phyloP scores from a whole-genome alignment of 1,140 invertebrate genomes.

The Drosophila orosa region DNA sequence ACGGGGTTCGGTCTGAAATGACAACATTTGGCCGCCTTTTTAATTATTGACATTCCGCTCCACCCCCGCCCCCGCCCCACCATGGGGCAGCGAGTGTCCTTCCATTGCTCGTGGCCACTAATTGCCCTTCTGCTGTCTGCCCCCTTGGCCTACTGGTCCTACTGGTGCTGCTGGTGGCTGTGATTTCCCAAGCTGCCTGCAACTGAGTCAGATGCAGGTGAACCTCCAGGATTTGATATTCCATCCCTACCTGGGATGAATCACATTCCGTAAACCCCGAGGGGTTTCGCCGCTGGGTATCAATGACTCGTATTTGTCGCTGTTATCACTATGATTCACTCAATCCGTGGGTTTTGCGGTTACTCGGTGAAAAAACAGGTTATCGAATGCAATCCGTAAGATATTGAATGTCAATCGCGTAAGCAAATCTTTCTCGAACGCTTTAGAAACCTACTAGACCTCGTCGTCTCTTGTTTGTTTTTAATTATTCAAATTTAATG shows the following conservation, averaged over 20 bases:
- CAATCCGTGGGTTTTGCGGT: conserved; percentile 30
- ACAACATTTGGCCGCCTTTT: conserved; percentile 80
- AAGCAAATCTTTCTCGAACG: conserved; percentile 41
- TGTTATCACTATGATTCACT: conserved; percentile 44
- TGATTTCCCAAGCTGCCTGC: conserved; percentile 38
- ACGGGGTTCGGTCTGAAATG: conserved; percentile 58
- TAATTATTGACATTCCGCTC: conserved; percentile 75
- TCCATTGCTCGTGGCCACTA: conserved; percentile 51
- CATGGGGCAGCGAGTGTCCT: conserved; percentile 14
- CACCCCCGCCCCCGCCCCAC: conserved; percentile 5
- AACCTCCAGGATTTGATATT: conserved; percentile 20
- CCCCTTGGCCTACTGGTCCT: background rate
- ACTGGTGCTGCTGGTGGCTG: background rate
- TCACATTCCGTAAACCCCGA: conserved; percentile 8
- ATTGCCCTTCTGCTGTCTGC: conserved; percentile 38
- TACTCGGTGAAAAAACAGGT: conserved; percentile 38
- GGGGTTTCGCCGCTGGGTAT: conserved; percentile 24
- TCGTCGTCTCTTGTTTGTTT: conserved; percentile 19
- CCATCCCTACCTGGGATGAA: conserved; percentile 20
- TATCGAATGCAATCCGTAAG: conserved; percentile 35
- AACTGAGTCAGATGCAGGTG: conserved; percentile 38
- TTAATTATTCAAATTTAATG: conserved; percentile 33
- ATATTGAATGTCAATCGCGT: conserved; percentile 28
- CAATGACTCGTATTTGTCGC: conserved; percentile 22
- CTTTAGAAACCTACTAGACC: conserved; percentile 17